Evolutionary conservation across 2,113 vertebrate genomes (phyloP), one percentile per base, ranked within the genome.

Genomic region (Microcebus griseorufus): DNA sequence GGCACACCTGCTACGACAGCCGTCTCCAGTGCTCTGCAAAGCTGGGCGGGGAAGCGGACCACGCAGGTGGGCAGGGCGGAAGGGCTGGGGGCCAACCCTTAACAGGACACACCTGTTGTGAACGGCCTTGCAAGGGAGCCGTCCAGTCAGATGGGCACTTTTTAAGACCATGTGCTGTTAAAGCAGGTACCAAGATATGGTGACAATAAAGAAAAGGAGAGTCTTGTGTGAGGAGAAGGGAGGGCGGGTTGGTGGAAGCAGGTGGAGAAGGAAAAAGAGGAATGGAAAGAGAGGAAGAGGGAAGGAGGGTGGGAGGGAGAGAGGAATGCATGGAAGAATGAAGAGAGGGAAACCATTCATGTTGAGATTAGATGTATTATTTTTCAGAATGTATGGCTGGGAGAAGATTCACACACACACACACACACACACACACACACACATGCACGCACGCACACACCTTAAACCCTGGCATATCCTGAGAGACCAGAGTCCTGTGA

Each of bases 381-480:
- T 84, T 45, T 58, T 65, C 34, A 83, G 70, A 93, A 80, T 80
- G 29, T 14, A 8, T n/a, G 32, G 16, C 39, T 64, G 18, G 22
- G 17, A 34, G 25, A 96, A 69, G 29, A n/a, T 6, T 14, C 42
- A 67, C 6, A 62, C 6, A 20, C 23, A 34, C 51, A 80, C 58
- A 62, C 9, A 37, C 55, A 60, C 73, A 16, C 73, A 25, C 39
- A 48, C 27, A 70, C n/a, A 11, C n/a, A 37, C 32, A 7, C 17
- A 10, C 34, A 6, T 12, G 3, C 10, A 0, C 29, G 16, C 27
- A 7, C 8, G 18, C 25, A 4, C 18, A 9, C 10, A 0, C 42
- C 85, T 45, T n/a, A 73, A 37, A 37, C 58, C 39, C 16, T 45
- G 27, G 23, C 7, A 22, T 51, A 42, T 45, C 53, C 32, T 32